phyloP scores from a whole-genome alignment of 2,888 invertebrate genomes.

The Osedax frankpressi region DNA sequence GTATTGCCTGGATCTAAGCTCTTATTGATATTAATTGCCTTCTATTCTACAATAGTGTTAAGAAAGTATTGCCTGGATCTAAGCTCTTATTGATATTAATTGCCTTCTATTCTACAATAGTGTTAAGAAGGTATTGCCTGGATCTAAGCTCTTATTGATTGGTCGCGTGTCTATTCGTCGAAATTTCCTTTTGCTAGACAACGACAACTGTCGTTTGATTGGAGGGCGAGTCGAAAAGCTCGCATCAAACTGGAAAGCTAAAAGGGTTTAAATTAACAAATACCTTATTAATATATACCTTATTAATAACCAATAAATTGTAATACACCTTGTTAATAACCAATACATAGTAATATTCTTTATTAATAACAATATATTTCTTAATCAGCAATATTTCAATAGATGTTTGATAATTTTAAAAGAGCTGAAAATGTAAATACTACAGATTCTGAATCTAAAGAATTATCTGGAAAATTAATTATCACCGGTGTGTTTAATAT shows the following conservation, averaged over 20 bases:
- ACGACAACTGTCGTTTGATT: not conserved
- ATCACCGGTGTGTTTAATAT: not conserved
- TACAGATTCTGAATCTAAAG: not conserved
- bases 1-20: too few species aligned
- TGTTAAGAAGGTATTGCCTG: not conserved
- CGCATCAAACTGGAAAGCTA: not conserved
- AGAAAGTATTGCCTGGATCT: not conserved
- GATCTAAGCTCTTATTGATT: not conserved
- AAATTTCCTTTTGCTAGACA: not conserved
- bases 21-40: too few species aligned
- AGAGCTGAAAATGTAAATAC: not conserved
- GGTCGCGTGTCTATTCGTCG: not conserved
- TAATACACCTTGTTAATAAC: not conserved
- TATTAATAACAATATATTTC: too few species aligned
- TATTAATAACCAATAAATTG: not conserved
- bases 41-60: too few species aligned
- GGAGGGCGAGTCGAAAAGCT: not conserved
- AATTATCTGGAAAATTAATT: not conserved
- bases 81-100: too few species aligned
- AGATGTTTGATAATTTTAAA: not conserved
- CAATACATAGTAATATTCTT: too few species aligned
- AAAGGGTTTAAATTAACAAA: not conserved
- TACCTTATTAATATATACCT: not conserved
- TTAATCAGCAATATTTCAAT: too few species aligned
- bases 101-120: too few species aligned